Evolutionary conservation across 2,888 invertebrate species (phyloP).

Genomic region (Diogma glabrata): DNA sequence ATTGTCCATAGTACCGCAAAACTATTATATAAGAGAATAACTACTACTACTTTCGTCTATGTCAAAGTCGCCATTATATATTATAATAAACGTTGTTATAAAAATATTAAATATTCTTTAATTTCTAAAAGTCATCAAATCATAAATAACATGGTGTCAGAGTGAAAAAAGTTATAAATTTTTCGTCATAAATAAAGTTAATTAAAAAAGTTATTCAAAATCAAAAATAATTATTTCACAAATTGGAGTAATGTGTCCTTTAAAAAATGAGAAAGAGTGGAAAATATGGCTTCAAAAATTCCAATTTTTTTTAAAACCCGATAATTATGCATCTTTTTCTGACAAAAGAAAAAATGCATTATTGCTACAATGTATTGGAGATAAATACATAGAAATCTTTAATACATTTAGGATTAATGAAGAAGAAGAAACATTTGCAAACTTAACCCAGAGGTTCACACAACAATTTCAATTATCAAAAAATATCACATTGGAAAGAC

Average conservation of each 20-base stretch:
- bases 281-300: background rate
- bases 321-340: background rate
- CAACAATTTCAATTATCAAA: background rate
- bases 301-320: background rate
- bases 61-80: too few relatives aligned
- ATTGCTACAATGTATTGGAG: background rate
- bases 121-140: too few relatives aligned
- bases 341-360: background rate
- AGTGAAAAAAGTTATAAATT: too few relatives aligned
- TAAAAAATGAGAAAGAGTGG: background rate
- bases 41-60: too few relatives aligned
- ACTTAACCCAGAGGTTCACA: background rate
- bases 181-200: too few relatives aligned
- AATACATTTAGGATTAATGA: background rate
- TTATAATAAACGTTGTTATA: too few relatives aligned
- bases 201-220: too few relatives aligned
- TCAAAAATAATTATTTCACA: too few relatives aligned
- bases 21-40: too few relatives aligned
- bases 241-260: background rate
- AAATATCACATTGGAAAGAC: background rate
- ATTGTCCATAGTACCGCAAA: too few relatives aligned
- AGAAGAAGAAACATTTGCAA: background rate
- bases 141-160: too few relatives aligned
- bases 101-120: too few relatives aligned
- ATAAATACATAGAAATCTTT: background rate